Evolutionary conservation across 2,113 vertebrate genomes (phyloP).

Genomic region (Dascyllus trimaculatus): DNA sequence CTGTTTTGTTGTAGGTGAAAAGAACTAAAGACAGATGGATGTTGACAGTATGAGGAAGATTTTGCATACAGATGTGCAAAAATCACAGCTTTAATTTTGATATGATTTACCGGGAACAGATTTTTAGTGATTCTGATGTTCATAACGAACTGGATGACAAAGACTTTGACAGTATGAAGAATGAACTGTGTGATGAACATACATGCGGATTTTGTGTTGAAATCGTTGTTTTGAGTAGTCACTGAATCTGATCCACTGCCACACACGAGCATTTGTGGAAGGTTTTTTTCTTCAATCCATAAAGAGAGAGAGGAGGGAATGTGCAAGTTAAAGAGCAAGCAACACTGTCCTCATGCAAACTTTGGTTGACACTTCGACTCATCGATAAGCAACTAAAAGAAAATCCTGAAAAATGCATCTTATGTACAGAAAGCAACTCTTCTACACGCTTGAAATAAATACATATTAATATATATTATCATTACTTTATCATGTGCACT

Average conservation of each 20-base stretch:
- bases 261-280: neutral
- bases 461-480: conserved; percentile 64
- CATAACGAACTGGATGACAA: neutral
- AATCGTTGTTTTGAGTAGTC: neutral
- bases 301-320: conserved; percentile 42
- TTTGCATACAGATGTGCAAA: neutral
- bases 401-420: conserved; percentile 47
- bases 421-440: conserved; percentile 42
- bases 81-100: neutral
- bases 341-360: conserved; percentile 52
- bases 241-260: neutral
- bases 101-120: neutral
- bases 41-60: neutral
- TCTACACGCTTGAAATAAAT: conserved; percentile 69
- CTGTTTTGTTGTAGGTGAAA: conserved; percentile 3
- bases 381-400: conserved; percentile 26
- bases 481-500: conserved; percentile 54
- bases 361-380: conserved; percentile 68
- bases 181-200: neutral
- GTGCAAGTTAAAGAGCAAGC: conserved; percentile 45
- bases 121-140: neutral
- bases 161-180: conserved; percentile 8
- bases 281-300: conserved; percentile 19
- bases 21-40: neutral
- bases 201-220: neutral